phyloP scores from a whole-genome alignment of 2,888 invertebrate genomes.

The Lottia scabra region DNA sequence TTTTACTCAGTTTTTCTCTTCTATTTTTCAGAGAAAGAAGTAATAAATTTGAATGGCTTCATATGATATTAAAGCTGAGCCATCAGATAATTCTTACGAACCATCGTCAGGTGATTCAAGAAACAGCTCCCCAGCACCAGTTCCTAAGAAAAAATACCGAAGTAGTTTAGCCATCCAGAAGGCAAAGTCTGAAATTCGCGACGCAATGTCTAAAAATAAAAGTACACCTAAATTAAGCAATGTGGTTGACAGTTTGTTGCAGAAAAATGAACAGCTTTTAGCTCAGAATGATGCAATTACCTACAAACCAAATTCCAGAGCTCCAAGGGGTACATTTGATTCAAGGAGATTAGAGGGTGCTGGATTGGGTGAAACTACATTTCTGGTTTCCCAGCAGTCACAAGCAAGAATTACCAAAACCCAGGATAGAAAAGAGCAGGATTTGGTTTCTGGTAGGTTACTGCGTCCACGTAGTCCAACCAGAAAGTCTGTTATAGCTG shows the following conservation, averaged over 20 bases:
- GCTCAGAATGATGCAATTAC: constrained; percentile 43
- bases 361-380: constrained; percentile 10
- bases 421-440: constrained; percentile 1
- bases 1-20: no score
- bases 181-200: background rate
- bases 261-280: constrained; percentile 45
- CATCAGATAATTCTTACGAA: no score
- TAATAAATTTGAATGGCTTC: no score
- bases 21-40: no score
- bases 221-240: constrained; percentile 14
- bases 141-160: background rate
- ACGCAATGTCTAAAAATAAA: background rate
- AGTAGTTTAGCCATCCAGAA: background rate
- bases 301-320: constrained; percentile 37
- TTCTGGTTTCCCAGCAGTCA: constrained; percentile 12
- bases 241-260: constrained; percentile 46
- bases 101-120: no score
- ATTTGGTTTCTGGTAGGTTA: constrained; percentile 23
- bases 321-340: constrained; percentile 20
- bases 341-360: constrained; percentile 9
- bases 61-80: no score
- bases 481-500: constrained; percentile 34
- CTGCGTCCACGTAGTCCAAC: constrained; percentile 44
- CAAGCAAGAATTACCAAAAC: constrained; percentile 13
- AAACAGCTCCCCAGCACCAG: background rate